These are phyloP conservation scores for Tetramorium bicarinatum DNA, from an alignment of 2,888 invertebrate genomes.

Conservation along the genomic window DNA sequence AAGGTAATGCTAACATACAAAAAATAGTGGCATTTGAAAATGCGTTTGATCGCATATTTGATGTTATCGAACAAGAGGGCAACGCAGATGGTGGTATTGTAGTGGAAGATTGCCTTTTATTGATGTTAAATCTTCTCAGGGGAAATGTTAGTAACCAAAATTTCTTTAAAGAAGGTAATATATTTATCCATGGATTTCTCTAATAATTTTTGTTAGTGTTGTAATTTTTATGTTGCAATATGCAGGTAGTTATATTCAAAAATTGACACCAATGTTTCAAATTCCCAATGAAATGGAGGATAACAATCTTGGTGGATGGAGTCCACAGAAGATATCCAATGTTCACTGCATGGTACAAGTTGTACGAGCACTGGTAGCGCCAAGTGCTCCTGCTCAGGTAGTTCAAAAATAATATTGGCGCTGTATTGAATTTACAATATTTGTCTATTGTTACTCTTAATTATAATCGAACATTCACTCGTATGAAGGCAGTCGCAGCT, in stretches of 20 bases:
- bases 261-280: constrained; percentile 95
- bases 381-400: constrained; percentile 96
- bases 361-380: constrained; percentile 96
- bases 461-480: constrained; percentile 3
- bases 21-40: constrained; percentile 99
- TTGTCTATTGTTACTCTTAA: not conserved
- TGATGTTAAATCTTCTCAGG: constrained; percentile 96
- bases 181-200: not conserved
- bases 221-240: constrained; percentile 12
- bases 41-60: constrained; percentile 97
- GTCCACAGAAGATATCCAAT: constrained; percentile 97
- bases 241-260: constrained; percentile 95
- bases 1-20: constrained; percentile 98
- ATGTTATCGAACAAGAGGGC: constrained; percentile 97
- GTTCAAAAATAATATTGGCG: constrained; percentile 84
- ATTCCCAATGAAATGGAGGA: constrained; percentile 91
- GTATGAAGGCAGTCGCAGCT: constrained; percentile 84
- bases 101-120: constrained; percentile 97
- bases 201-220: not conserved
- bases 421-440: not conserved
- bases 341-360: constrained; percentile 97
- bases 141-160: constrained; percentile 99
- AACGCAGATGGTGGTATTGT: constrained; percentile 98
- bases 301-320: constrained; percentile 90
- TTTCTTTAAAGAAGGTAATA: constrained; percentile 96